Base-by-base conservation (phyloP, 2,888 invertebrate genomes). In the Sarcophaga variegata region DNA sequence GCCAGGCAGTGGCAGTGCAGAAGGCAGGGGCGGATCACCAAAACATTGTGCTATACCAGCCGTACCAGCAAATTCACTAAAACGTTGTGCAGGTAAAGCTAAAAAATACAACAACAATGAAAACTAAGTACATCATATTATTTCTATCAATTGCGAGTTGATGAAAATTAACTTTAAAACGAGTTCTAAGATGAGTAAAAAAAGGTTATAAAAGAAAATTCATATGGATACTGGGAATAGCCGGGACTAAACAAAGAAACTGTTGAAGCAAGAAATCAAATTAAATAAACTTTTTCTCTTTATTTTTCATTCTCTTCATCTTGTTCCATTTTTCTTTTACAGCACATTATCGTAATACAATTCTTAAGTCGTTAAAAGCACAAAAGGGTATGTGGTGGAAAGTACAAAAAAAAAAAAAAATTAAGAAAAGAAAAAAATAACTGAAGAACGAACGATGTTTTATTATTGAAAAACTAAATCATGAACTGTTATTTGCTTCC, bases 21-120 rank as follows among this genome's bases (percentile, higher is more conserved):
- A 95, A 88, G 97, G 96, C 91, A 96, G 94, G 70, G 95, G 95
- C 17, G 95, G 95, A 91, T 96, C 96, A 88, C 95, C 95, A 90
- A 96, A 96, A 92, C 95, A 95, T 81, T 95, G 94, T 67, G 94
- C 94, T 87, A 96, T 95, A 59, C 95, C 94, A 75, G 94, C 94
- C 47, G 96, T 95, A 84, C 96, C 95, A n/a, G 95, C 95, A 88
- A 96, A 95, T 94, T 96, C 96, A 83, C 94, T 95, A 90, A 94
- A 93, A 88, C 94, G 94, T 77, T 94, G 93, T 85, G 94, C 93
- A 77, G 95, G 94, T 88, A 94, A 88, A 59, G 95, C 95, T 91
- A 81, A 1, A 88, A 66, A 79, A 59, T 83, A 64, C 72, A 14
- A 66, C 22, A 77, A 77, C 60, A 2, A 75, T 45, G 45, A 75